Evolutionary conservation across 2,113 vertebrate species (phyloP).

Genomic region (Elachura formosa): DNA sequence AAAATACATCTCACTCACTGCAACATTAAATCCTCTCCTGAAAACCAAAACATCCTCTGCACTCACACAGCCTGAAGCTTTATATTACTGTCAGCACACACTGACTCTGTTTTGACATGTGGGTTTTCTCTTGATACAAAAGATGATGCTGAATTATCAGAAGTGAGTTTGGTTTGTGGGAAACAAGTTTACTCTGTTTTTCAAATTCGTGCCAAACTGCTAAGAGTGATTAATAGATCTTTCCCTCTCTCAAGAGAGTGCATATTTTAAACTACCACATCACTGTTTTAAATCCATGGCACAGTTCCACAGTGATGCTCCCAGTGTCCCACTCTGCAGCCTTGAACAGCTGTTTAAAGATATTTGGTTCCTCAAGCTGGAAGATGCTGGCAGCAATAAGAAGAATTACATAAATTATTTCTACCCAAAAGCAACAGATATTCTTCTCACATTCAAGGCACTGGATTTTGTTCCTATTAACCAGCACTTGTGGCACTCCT

Average conservation of each 20-base stretch:
- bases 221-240: not conserved
- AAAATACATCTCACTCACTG: not conserved
- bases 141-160: not conserved
- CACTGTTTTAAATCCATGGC: not conserved
- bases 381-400: not conserved
- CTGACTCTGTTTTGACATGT: not conserved
- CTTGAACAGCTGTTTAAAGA: not conserved
- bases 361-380: not conserved
- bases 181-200: not conserved
- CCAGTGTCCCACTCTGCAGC: not conserved
- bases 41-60: not conserved
- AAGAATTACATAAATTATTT: not conserved
- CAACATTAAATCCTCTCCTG: not conserved
- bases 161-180: not conserved
- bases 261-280: constrained; percentile 17
- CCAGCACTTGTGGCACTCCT: not conserved
- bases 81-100: not conserved
- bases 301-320: not conserved
- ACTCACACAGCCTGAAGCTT: not conserved
- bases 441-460: not conserved
- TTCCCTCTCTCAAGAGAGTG: not conserved
- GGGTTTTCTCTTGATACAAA: not conserved
- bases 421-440: not conserved
- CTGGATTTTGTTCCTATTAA: not conserved
- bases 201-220: not conserved